These are phyloP conservation scores for Drymodes brunneopygia DNA, from an alignment of 2,113 vertebrate species.

Conservation along the genomic window DNA sequence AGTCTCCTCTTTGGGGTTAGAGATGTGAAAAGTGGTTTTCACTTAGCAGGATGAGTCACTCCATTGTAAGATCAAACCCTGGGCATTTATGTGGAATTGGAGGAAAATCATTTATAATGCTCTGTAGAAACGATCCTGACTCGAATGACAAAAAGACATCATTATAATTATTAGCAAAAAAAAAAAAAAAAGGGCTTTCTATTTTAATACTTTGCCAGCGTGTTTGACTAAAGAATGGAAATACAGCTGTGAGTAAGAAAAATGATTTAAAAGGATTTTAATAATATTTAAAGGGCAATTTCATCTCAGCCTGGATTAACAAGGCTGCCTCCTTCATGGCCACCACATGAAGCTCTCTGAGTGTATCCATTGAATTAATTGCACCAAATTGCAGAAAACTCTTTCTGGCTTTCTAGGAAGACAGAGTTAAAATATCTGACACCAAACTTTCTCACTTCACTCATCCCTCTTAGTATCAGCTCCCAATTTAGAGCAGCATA, in stretches of 20 bases:
- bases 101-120: background rate
- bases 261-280: background rate
- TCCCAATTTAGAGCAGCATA: conserved; percentile 4
- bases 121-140: background rate
- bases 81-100: background rate
- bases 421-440: background rate
- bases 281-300: background rate
- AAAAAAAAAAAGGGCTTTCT: background rate
- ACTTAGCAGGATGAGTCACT: background rate
- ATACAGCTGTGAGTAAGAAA: background rate
- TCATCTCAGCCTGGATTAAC: background rate
- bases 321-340: background rate
- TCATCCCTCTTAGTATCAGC: background rate
- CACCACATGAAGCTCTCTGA: background rate
- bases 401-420: background rate
- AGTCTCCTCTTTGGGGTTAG: background rate
- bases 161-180: background rate
- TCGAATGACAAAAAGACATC: background rate
- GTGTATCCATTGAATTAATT: background rate
- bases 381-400: background rate
- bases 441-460: background rate
- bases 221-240: background rate
- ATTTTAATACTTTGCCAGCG: background rate
- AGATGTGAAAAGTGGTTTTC: background rate
- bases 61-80: background rate